Conservation (phyloP, 2,888 invertebrate genomes). For the Xestia ashworthii region DNA sequence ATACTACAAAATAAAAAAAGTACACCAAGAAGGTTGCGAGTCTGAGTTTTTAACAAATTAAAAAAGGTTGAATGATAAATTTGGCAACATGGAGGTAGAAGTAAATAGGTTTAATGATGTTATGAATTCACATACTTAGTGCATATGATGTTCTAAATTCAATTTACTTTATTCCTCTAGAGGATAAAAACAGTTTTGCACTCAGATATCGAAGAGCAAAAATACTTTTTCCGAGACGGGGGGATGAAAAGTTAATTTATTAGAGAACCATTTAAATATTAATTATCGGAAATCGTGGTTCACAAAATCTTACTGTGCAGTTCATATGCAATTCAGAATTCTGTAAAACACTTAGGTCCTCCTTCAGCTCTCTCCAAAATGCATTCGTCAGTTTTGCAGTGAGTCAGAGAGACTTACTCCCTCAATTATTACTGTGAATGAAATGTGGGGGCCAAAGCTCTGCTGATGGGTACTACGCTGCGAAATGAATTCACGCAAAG, state of each 20-base stretch:
- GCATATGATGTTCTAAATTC: too few species aligned
- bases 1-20: too few species aligned
- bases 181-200: too few species aligned
- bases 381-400: background rate
- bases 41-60: too few species aligned
- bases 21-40: too few species aligned
- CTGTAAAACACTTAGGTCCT: background rate
- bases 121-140: too few species aligned
- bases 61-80: too few species aligned
- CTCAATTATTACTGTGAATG: constrained; percentile 6
- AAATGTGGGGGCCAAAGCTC: constrained; percentile 4
- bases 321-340: background rate
- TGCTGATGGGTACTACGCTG: constrained; percentile 7
- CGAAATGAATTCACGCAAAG: constrained; percentile 29
- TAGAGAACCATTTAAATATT: background rate
- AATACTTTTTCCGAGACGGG: too few species aligned
- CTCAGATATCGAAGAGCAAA: too few species aligned
- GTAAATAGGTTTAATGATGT: too few species aligned
- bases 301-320: background rate
- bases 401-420: background rate
- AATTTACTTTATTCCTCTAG: too few species aligned
- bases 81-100: too few species aligned
- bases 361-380: background rate
- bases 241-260: background rate
- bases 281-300: background rate